Evolutionary conservation across 92 coral and sea anemone genomes (phyloP), one percentile per base, ranked within the genome.

Genomic region (Zoanthus sansibaricus): DNA sequence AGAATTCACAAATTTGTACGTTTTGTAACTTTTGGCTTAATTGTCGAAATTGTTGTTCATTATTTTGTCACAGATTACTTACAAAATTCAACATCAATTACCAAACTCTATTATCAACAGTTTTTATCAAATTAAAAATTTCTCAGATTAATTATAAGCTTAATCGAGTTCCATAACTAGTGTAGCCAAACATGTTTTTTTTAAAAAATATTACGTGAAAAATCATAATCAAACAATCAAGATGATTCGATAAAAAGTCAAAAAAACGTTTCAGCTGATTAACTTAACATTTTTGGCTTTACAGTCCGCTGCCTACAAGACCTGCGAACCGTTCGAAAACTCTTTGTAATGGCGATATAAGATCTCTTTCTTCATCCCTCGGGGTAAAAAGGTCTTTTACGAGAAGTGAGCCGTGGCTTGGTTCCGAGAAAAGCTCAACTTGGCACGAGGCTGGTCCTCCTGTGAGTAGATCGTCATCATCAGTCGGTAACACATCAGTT

Each of bases 401-500:
- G 10, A 48, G 75, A 80, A 80, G 85, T 80, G 85, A 80, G 44
- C 85, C 85, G 21, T 80, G 55, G 85, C 85, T 80, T 13, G 44
- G 16, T 45, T 18, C 45, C 7, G 33, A 13, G n/a, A 31, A 47
- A 17, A 31, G 52, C 75, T 32, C 44, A 21, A 4, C 18, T 1
- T 64, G 37, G 66, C 74, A 47, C 14, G 56, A 47, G 37, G 44
- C 21, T 66, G 61, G 74, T 67, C 94, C 89, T 12, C 94, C 91
- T 59, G 59, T 74, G 78, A 91, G 91, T 21, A 75, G 92, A 55
- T 61, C 83, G 16, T 55, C 89, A 67, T 58, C 83, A 15, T 62
- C 86, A 3, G 62, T 75, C 3, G 87, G 86, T 33, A 83, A 90
- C 42, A 44, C 76, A 72, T 18, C 86, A 32, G 42, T 83, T 37